Evolutionary conservation across 1,140 invertebrate species (phyloP), one percentile per base, ranked within the genome.

Genomic region (Micrasema minimum): DNA sequence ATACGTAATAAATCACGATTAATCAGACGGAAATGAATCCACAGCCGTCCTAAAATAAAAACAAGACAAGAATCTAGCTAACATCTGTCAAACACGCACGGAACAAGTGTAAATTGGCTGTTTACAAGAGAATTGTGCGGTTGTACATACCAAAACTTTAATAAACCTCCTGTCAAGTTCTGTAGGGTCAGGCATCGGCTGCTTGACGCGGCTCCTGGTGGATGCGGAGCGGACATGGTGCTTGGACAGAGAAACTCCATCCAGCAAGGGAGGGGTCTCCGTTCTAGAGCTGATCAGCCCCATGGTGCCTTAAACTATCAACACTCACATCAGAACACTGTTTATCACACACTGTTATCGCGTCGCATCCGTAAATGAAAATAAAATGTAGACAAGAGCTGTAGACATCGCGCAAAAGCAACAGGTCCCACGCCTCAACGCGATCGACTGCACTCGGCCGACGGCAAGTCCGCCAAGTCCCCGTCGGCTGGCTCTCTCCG

Each of bases 101-200:
- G n/a, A n/a, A n/a, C 10, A 45, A 31, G 22, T 41, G 18, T 50
- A 37, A 55, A 55, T 55, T 31, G 31, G 26, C n/a, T 37, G 51
- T 55, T 31, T 37, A 55, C 23, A 41, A 31, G 20, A 20, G 9
- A 9, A 12, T 59, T 26, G 22, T 31, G 14, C n/a, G 41, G 43
- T 20, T 46, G 41, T 72, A 87, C 93, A 93, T 83, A 97, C 96
- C 90, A 97, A 85, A 78, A 97, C 95, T 94, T 96, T 96, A 73
- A 95, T 94, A 83, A 97, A 97, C 75, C 94, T 87, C 77, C 90
- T 90, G 82, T 97, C 96, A 82, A 97, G 86, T 83, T 97, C 96
- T 75, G 87, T 87, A 41, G 92, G 85, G 77, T 96, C 94, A 50
- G 93, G 96, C 92, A 96, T 95, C 23, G 94, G 93, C 76, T 90